These are phyloP conservation scores for Drosophila pseudotakahashii DNA, from an alignment of 2,888 invertebrate genomes.

Conservation along the genomic window DNA sequence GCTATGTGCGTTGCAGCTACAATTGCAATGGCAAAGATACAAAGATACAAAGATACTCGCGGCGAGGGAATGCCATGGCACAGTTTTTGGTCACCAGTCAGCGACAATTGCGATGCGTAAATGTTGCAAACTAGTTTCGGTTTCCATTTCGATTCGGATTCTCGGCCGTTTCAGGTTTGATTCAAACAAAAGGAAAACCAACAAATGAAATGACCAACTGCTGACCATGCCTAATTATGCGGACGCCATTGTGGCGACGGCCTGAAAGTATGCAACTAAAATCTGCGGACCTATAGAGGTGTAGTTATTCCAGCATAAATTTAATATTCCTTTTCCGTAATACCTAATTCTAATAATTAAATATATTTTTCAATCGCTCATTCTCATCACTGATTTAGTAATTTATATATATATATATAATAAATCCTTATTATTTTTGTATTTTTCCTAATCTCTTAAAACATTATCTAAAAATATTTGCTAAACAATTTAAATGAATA, in stretches of 20 bases:
- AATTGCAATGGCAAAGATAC: not conserved
- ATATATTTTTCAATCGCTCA: no score
- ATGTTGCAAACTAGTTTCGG: conserved; percentile 66
- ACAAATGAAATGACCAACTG: conserved; percentile 4
- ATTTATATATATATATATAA: no score
- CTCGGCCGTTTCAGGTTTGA: conserved; percentile 34
- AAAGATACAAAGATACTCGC: conserved; percentile 8
- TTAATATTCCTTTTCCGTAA: no score
- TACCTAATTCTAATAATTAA: no score
- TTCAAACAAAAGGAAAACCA: conserved; percentile 42
- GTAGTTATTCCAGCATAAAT: not conserved
- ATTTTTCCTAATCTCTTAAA: no score
- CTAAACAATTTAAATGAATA: not conserved
- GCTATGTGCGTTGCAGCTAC: conserved; percentile 9
- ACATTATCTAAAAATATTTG: no score
- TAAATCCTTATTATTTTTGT: no score
- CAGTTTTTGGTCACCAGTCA: conserved; percentile 66
- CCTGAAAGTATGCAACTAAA: conserved; percentile 61
- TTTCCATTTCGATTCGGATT: conserved; percentile 32
- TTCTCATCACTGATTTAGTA: no score
- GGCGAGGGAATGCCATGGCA: conserved; percentile 64
- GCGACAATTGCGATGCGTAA: conserved; percentile 50
- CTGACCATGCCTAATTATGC: conserved; percentile 22
- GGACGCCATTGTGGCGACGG: conserved; percentile 54
- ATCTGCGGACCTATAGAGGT: not conserved